A percentile compares a stretch with the other conserved stretches of the same genome.
phyloP scores from a whole-genome alignment of 2,113 vertebrate species.

The Podarcis raffonei region DNA sequence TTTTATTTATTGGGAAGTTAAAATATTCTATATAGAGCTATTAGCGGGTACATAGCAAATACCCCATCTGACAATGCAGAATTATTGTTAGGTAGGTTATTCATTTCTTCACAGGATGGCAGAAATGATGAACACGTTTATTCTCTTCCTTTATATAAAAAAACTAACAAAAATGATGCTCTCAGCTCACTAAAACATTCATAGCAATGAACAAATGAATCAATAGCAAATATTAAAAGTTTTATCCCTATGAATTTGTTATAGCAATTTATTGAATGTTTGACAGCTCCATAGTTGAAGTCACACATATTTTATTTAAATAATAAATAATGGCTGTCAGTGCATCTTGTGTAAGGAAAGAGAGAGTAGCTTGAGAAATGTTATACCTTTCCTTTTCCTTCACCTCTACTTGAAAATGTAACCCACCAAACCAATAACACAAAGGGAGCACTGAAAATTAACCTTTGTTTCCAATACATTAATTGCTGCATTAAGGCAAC shows the following conservation, averaged over 20 bases:
- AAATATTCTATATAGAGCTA: too few species aligned
- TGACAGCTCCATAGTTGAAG: not conserved
- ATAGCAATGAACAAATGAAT: not conserved
- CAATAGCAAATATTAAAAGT: not conserved
- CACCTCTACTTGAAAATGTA: not conserved
- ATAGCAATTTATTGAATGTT: slow-evolving; percentile 13
- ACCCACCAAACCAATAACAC: not conserved
- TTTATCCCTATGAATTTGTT: not conserved
- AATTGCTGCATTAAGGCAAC: not conserved
- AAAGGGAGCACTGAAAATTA: slow-evolving; percentile 4
- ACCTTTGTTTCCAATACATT: not conserved
- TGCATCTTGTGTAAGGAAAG: not conserved
- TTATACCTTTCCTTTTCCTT: not conserved
- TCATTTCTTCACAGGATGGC: not conserved
- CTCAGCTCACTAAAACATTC: not conserved
- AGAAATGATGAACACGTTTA: not conserved
- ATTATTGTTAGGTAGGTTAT: not conserved
- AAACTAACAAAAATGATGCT: not conserved
- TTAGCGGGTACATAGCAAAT: not conserved
- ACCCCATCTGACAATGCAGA: not conserved
- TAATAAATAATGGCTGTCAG: not conserved
- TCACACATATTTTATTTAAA: slow-evolving; percentile 10
- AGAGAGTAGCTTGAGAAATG: not conserved
- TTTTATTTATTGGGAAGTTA: too few species aligned
- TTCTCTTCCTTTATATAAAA: not conserved